phyloP scores from a whole-genome alignment of 1,140 invertebrate genomes.

The Aphaenogaster rudis region DNA sequence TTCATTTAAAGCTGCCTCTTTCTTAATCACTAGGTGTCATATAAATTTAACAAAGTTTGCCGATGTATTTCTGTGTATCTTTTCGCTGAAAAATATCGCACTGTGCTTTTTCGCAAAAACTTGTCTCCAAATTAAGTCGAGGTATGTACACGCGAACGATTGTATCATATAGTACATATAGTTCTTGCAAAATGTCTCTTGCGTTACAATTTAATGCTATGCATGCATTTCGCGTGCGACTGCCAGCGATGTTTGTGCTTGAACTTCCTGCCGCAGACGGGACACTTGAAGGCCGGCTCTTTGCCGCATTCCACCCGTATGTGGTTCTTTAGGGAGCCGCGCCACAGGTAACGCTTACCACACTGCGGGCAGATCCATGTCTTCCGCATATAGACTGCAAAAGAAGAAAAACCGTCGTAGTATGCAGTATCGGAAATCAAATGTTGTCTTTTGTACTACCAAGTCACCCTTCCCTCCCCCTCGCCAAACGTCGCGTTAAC shows the following conservation, averaged over 20 bases:
- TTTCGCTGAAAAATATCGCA: conserved; percentile 44
- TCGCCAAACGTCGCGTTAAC: not conserved
- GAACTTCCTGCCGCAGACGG: conserved; percentile 87
- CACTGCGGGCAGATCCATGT: conserved; percentile 83
- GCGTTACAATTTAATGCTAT: conserved; percentile 72
- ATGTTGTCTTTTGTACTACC: conserved; percentile 4
- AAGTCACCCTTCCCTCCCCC: conserved; percentile 7
- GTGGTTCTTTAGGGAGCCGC: conserved; percentile 87
- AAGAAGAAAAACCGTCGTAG: conserved; percentile 49
- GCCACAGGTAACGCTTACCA: conserved; percentile 85
- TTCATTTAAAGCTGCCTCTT: conserved; percentile 26
- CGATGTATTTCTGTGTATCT: not conserved
- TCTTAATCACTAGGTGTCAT: conserved; percentile 26
- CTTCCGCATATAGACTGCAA: conserved; percentile 68
- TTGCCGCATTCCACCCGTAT: conserved; percentile 88
- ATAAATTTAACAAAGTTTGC: conserved; percentile 7
- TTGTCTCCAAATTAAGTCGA: not conserved
- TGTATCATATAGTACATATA: not conserved
- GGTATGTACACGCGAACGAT: conserved; percentile 1
- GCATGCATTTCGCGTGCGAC: conserved; percentile 84
- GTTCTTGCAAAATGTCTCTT: not conserved
- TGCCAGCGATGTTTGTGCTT: conserved; percentile 86
- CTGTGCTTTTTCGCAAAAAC: not conserved
- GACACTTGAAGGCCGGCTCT: conserved; percentile 87
- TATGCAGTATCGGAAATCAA: not conserved